A percentile compares a stretch with the other conserved stretches of the same genome.
These are phyloP conservation scores for Cotesia glomerata DNA, from an alignment of 1,140 invertebrate genomes.

Conservation along the genomic window DNA sequence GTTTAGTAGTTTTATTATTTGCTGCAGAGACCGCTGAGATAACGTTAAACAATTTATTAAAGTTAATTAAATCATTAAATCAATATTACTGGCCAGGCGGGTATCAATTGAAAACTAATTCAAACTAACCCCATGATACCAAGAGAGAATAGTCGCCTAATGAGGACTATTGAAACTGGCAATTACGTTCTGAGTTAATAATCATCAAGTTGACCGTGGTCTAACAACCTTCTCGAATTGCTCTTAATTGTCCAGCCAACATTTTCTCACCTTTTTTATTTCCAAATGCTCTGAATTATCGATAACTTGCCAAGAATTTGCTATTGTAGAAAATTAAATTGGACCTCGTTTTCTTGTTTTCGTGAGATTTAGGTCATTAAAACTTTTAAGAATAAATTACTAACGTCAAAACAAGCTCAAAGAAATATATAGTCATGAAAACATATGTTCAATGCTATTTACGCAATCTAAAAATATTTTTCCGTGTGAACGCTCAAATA, in stretches of 20 bases:
- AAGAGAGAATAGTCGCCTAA: slow-evolving; percentile 1
- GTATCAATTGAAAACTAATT: slow-evolving; percentile 13
- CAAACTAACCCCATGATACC: background rate
- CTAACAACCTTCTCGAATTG: slow-evolving; percentile 2
- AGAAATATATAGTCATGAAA: no score
- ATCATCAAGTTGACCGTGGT: slow-evolving; percentile 16
- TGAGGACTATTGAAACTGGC: slow-evolving; percentile 1
- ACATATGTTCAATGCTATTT: no score
- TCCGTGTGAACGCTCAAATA: no score
- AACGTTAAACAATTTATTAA: no score
- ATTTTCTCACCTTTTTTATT: background rate
- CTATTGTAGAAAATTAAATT: background rate
- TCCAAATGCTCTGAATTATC: background rate
- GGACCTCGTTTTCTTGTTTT: background rate
- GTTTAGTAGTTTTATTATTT: no score
- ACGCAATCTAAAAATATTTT: no score
- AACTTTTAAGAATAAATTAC: no score
- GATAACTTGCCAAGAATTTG: background rate
- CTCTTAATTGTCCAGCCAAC: slow-evolving; percentile 3
- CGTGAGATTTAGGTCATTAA: no score
- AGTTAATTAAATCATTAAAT: background rate
- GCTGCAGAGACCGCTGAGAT: no score
- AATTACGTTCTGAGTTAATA: slow-evolving; percentile 15
- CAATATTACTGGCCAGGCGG: background rate
- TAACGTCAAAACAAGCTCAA: no score